These are phyloP conservation scores for Chiroxiphia lanceolata DNA, from an alignment of 2,797 vertebrate genomes.

Conservation along the genomic window DNA sequence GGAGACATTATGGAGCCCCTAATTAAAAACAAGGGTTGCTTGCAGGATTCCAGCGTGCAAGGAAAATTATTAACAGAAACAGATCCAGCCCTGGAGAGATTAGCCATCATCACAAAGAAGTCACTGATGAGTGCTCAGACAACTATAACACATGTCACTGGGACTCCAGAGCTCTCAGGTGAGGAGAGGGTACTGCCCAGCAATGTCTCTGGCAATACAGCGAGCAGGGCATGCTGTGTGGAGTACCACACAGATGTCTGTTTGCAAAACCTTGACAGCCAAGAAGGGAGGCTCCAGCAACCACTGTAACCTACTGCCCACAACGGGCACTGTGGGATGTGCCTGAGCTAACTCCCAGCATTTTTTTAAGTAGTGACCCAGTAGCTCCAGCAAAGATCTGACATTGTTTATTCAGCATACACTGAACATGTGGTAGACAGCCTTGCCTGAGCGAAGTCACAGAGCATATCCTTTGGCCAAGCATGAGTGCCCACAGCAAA, in stretches of 20 bases:
- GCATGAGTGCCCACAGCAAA: background rate
- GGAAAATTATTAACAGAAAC: constrained; percentile 9
- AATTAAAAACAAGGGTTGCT: constrained; percentile 13
- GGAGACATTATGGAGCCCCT: background rate
- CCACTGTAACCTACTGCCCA: background rate
- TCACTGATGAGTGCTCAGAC: background rate
- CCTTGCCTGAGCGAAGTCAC: background rate
- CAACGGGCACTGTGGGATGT: background rate
- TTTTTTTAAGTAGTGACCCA: background rate
- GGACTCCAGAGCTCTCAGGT: background rate
- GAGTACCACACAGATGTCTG: background rate
- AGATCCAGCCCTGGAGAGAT: background rate
- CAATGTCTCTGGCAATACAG: background rate
- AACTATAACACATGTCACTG: background rate
- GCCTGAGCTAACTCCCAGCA: background rate
- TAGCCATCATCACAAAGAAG: background rate
- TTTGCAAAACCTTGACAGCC: background rate
- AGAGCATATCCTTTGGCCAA: background rate
- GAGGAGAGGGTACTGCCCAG: background rate
- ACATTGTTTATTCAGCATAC: accelerated
- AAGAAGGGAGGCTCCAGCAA: background rate
- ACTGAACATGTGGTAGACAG: background rate
- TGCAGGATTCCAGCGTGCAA: background rate
- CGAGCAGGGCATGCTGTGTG: background rate
- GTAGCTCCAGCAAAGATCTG: background rate